Conservation (phyloP, 2,113 vertebrate genomes). For the Onychostruthus taczanowskii region DNA sequence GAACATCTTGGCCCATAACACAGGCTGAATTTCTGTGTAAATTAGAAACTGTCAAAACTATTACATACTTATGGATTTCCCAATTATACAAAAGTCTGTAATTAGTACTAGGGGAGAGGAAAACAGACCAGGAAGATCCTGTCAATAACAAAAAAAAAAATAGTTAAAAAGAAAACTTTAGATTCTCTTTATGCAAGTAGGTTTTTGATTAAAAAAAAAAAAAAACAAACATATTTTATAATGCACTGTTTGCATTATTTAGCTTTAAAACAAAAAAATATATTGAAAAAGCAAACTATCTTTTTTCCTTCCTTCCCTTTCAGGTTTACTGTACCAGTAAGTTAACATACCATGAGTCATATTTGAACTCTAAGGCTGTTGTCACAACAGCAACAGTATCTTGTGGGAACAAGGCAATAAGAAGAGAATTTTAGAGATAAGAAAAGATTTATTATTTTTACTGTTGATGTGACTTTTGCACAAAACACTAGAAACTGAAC, state of each 20-base stretch:
- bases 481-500: background rate
- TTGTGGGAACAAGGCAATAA: background rate
- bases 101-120: background rate
- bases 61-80: background rate
- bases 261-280: background rate
- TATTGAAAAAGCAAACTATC: background rate
- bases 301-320: background rate
- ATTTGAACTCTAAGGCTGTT: background rate
- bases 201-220: background rate
- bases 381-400: background rate
- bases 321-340: background rate
- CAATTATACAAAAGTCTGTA: background rate
- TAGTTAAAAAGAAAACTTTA: background rate
- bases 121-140: background rate
- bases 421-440: background rate
- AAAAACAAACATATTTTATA: background rate
- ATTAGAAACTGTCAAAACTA: background rate
- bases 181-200: background rate
- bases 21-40: background rate
- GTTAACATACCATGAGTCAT: background rate
- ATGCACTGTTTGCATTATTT: background rate
- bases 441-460: background rate
- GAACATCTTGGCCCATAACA: background rate
- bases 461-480: background rate
- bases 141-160: background rate